Conservation (phyloP, 2,888 invertebrate genomes). For the Drosophila acutilabella region DNA sequence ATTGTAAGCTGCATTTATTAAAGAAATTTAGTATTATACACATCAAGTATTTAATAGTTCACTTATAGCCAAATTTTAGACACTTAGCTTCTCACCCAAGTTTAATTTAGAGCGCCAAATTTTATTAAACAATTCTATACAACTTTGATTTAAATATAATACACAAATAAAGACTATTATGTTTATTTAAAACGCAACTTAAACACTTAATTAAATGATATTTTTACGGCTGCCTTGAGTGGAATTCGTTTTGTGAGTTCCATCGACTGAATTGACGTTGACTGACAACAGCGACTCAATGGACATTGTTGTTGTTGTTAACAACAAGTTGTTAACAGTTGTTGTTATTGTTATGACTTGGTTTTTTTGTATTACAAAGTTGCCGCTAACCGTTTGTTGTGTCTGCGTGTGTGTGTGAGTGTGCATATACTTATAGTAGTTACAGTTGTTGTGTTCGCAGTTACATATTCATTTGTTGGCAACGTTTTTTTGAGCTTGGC, state of each 20-base stretch:
- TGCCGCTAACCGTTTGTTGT: conserved; percentile 29
- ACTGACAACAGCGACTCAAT: conserved; percentile 33
- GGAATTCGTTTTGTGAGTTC: neutral
- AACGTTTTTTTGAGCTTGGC: conserved; percentile 24
- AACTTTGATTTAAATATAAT: neutral
- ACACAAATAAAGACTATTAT: neutral
- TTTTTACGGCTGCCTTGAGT: conserved; percentile 1
- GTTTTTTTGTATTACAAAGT: conserved; percentile 30
- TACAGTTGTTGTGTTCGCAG: conserved; percentile 16
- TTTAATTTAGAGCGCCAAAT: neutral
- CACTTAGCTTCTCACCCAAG: neutral
- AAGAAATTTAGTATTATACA: too few relatives aligned
- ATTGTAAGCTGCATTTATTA: too few relatives aligned
- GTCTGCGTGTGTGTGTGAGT: neutral
- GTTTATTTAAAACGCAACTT: neutral
- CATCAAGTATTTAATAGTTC: too few relatives aligned
- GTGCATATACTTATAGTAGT: conserved; percentile 40
- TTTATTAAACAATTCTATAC: neutral
- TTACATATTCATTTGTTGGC: conserved; percentile 53
- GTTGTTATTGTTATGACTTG: conserved; percentile 56
- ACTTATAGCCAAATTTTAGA: too few relatives aligned
- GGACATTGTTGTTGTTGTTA: conserved; percentile 50
- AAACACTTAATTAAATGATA: conserved; percentile 13
- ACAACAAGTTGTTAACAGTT: conserved; percentile 67
- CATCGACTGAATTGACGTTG: conserved; percentile 9